Evolutionary conservation across 2,888 invertebrate genomes (phyloP).

Genomic region (Cryptophagus acutangulus): DNA sequence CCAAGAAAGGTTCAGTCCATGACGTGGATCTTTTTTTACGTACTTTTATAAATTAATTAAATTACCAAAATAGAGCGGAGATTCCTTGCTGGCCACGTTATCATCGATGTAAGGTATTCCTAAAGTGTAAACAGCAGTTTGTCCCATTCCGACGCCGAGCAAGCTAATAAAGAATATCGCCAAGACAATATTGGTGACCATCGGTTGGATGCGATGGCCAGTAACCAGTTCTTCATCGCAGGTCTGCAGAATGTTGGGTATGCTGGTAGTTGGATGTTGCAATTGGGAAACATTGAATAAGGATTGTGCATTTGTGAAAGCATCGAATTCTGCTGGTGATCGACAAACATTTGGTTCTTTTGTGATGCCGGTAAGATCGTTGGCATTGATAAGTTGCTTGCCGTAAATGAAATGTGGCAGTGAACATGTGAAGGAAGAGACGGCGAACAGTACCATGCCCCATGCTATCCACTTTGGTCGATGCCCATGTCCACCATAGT

Average conservation of each 20-base stretch:
- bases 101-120: constrained; percentile 93
- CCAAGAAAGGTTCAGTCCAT: background rate
- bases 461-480: constrained; percentile 91
- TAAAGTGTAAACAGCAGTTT: constrained; percentile 86
- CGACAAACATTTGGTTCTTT: constrained; percentile 48
- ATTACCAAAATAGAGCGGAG: constrained; percentile 86
- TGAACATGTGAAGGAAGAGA: constrained; percentile 81
- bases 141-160: constrained; percentile 85
- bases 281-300: constrained; percentile 7
- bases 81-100: constrained; percentile 87
- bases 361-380: constrained; percentile 46
- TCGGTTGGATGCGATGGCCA: constrained; percentile 66
- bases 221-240: constrained; percentile 53
- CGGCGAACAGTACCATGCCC: constrained; percentile 84
- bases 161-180: constrained; percentile 85
- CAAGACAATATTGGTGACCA: constrained; percentile 75
- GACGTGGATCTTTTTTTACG: background rate
- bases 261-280: constrained; percentile 10
- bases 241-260: constrained; percentile 30
- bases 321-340: constrained; percentile 23
- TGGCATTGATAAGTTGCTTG: constrained; percentile 60
- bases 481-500: constrained; percentile 87
- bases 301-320: constrained; percentile 33
- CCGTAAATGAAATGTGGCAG: constrained; percentile 84
- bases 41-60: constrained; percentile 21